Base-by-base conservation (phyloP, 2,797 vertebrate species). In the Aldrovandia affinis region DNA sequence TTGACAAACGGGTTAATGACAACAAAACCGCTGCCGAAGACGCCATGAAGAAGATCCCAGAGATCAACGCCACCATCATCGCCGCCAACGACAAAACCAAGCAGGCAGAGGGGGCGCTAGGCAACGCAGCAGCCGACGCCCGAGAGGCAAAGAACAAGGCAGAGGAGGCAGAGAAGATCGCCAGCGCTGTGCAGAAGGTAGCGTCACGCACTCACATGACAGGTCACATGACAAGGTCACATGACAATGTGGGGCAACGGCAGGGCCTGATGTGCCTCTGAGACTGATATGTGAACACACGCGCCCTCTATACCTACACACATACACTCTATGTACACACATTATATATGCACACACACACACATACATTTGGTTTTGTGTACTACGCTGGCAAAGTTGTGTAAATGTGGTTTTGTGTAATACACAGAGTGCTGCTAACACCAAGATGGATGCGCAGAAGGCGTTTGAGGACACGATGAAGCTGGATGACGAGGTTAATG, bases 21-120 rank as follows among this genome's bases (percentile, higher is more conserved):
- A 99, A 99, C 92, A 99, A 99, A 93, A 99, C 98, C 0, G 98
- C 98, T 0, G 98, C 98, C 0, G 97, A 99, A 87, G 97, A 98
- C 0, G 98, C 98, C 0, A 91, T 99, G 86, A 96, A 92, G 88
- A 97, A 93, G 89, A 98, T 99, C 84, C 98, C 98, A 0, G 84
- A 85, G 87, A 99, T 99, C 89, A 96, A 95, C 47, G 96, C 92
- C 86, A 99, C 96, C 39, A 98, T 99, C 18, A 89, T 89, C 0
- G 96, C 97, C 1, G 98, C 98, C 89, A 97, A 95, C 0, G 96
- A 97, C 59, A 99, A 98, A 93, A 99, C 98, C 0, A 91, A 85
- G 25, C 96, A 97, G 89, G 97, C 97, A 0, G 96, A 97, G 90
- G 90, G 89, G 4, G 96, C 96, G 0, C 94, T 99, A 0, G 98